Evolutionary conservation across 2,888 invertebrate genomes (phyloP).

Genomic region (Leptodirus hochenwartii): DNA sequence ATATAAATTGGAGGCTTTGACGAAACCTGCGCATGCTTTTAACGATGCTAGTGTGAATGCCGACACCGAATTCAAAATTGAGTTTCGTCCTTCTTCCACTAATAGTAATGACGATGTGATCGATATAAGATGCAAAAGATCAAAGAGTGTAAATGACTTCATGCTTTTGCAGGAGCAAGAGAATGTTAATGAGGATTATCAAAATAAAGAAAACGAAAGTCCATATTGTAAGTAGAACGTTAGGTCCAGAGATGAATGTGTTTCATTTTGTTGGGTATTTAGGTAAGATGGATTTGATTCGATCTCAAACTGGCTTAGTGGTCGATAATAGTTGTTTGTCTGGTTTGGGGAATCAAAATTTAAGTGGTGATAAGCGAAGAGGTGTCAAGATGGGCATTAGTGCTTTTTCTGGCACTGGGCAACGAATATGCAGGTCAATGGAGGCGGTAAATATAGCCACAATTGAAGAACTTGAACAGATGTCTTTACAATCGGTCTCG

Average conservation of each 20-base stretch:
- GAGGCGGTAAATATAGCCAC: slow-evolving; percentile 22
- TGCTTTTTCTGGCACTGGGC: slow-evolving; percentile 30
- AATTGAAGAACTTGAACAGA: slow-evolving; percentile 23
- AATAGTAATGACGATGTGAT: slow-evolving; percentile 5
- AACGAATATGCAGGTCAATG: slow-evolving; percentile 24
- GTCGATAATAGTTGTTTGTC: slow-evolving; percentile 22
- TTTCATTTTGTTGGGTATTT: neutral
- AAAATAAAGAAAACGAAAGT: slow-evolving; percentile 53
- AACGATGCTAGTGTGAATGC: slow-evolving; percentile 20
- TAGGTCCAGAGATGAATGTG: slow-evolving; percentile 5
- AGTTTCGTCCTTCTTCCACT: slow-evolving; percentile 19
- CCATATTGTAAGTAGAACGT: slow-evolving; percentile 23
- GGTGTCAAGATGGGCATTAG: slow-evolving; percentile 62
- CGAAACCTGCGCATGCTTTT: slow-evolving; percentile 17
- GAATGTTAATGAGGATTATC: slow-evolving; percentile 32
- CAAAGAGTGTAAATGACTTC: slow-evolving; percentile 34
- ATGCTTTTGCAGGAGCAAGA: slow-evolving; percentile 16
- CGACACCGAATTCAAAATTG: slow-evolving; percentile 24
- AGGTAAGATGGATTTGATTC: neutral
- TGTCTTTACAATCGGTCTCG: slow-evolving; percentile 24
- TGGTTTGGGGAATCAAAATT: slow-evolving; percentile 17
- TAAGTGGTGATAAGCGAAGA: slow-evolving; percentile 26
- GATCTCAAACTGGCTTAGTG: slow-evolving; percentile 15
- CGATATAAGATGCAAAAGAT: slow-evolving; percentile 21
- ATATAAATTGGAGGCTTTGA: slow-evolving; percentile 23